These are phyloP conservation scores for Dermatemys mawii DNA, from an alignment of 2,113 vertebrate species.

Conservation along the genomic window DNA sequence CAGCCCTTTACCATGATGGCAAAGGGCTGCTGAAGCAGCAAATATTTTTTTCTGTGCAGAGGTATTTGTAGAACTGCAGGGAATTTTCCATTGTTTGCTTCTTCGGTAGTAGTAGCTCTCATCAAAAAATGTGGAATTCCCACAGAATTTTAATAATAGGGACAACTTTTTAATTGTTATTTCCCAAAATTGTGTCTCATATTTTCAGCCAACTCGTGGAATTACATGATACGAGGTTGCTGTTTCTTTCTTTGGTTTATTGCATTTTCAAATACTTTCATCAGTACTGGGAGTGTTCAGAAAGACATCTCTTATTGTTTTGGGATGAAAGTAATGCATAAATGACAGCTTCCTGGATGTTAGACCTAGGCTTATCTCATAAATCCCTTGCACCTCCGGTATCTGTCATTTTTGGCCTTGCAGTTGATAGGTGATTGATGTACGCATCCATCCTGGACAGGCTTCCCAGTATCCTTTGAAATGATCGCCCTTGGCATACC, in stretches of 20 bases:
- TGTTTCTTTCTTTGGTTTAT: not conserved
- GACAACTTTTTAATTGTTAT: not conserved
- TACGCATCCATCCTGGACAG: not conserved
- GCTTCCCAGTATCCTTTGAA: not conserved
- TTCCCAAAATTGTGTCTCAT: not conserved
- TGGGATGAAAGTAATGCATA: not conserved
- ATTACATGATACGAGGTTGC: not conserved
- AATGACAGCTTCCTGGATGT: not conserved
- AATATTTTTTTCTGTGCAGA: not conserved
- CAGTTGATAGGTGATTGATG: not conserved
- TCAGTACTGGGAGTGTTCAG: not conserved
- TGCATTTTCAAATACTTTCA: not conserved
- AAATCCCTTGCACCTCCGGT: not conserved
- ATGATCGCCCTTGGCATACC: accelerated
- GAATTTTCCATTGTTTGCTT: not conserved
- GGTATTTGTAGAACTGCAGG: not conserved
- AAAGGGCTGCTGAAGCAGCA: not conserved
- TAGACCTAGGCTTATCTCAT: not conserved
- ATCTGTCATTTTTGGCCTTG: not conserved
- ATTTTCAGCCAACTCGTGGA: not conserved
- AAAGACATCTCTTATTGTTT: not conserved
- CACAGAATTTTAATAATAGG: not conserved
- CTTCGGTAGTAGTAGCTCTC: not conserved
- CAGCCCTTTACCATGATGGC: not conserved
- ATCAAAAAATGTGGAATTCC: not conserved